Base-by-base conservation (phyloP, 1,140 invertebrate species). In the Vanessa atalanta region DNA sequence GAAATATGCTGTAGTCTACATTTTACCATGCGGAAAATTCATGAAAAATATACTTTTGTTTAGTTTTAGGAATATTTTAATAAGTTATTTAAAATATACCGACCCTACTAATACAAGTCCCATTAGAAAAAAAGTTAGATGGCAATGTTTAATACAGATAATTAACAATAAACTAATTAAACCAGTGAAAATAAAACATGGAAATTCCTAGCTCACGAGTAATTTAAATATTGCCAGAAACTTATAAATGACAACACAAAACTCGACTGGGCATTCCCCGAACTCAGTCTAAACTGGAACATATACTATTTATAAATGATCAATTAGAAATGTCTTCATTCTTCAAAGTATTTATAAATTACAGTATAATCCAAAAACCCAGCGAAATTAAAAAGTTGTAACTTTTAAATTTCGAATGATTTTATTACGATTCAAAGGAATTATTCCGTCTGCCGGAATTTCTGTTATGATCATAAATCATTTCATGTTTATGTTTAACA, bases 1-100 rank as follows among this genome's bases (percentile, higher is more conserved):
- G 69, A 78, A 75, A 78, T 67, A 64, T 11, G 23, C 4, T 50
- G 14, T 47, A 63, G 43, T 43, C 63, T 61, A 61, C 31, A 47
- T 65, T 65, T 48, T 16, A 16, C 63, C 48, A 13, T 47, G 43
- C 4, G 63, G 26, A 37, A 37, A 61, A 31, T 37, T 11, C 23
- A 20, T 6, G 3, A 50, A 50, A 43, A 43, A 37, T 31, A 43
- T 43, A 43, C 9, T 15, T 50, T 50, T n/a, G 0, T 50, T 50
- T 2, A 15, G 13, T 15, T 12, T 50, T 50, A 50, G 13, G 13
- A 15, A 50, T 14, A 50, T 12, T 14, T 2, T 6, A 5, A 50
- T 12, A 14, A n/a, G 14, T 15, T 15, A 11, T 2, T 11, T 2
- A 48, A 48, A 50, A 1, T 48, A 48, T 9, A 3, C 11, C 20